A percentile compares a stretch with the other conserved stretches of the same genome.
Conservation (phyloP, 2,888 invertebrate genomes). For the Scrobipalpa atriplicella region DNA sequence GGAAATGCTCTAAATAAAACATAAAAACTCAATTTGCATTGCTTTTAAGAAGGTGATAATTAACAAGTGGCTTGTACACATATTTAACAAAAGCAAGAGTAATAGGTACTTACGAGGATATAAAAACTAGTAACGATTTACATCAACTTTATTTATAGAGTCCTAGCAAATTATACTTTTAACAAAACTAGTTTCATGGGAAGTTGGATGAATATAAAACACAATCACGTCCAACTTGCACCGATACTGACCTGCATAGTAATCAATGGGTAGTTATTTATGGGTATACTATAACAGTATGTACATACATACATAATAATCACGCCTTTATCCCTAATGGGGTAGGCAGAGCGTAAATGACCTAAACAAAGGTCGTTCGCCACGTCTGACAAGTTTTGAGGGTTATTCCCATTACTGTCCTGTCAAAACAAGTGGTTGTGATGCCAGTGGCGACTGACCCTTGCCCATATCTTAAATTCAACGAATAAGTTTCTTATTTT, state of each 20-base stretch:
- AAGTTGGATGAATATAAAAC: no score
- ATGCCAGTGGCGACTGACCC: slow-evolving; percentile 2
- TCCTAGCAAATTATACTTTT: no score
- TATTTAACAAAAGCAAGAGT: slow-evolving; percentile 10
- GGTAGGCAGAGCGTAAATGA: no score
- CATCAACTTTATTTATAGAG: not conserved
- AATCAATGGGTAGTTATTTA: no score
- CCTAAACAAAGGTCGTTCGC: no score
- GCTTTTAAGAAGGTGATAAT: slow-evolving; percentile 58
- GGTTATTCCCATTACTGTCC: slow-evolving; percentile 36
- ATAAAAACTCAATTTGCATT: slow-evolving; percentile 58
- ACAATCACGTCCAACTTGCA: no score
- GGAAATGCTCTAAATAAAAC: slow-evolving; percentile 12
- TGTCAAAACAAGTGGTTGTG: slow-evolving; percentile 34
- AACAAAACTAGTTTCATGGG: no score
- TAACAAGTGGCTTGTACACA: slow-evolving; percentile 12
- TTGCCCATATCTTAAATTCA: not conserved
- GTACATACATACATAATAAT: no score
- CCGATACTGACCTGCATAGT: no score
- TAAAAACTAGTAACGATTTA: not conserved
- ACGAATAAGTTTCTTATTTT: not conserved
- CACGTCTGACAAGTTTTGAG: no score
- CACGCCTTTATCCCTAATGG: no score
- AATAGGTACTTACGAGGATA: not conserved
- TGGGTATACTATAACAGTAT: no score